These are phyloP conservation scores for Petaurus breviceps DNA, from an alignment of 2,113 vertebrate species.

Conservation along the genomic window DNA sequence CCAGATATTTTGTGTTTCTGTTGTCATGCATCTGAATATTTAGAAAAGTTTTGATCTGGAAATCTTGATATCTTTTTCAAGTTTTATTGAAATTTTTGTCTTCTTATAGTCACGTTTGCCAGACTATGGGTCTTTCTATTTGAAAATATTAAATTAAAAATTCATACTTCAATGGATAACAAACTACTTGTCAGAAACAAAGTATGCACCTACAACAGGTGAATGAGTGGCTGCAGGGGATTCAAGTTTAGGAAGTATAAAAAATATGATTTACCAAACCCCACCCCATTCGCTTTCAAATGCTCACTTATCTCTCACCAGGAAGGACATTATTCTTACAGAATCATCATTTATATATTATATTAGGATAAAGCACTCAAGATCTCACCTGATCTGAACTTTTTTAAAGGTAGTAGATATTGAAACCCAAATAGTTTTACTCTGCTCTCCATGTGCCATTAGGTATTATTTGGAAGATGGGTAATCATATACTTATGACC, in stretches of 20 bases:
- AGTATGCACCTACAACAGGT: not conserved
- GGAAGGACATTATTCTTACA: not conserved
- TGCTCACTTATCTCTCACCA: not conserved
- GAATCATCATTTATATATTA: not conserved
- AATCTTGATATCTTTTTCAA: not conserved
- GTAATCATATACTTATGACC: not conserved
- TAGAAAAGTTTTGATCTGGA: not conserved
- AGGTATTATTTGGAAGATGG: not conserved
- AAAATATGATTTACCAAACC: not conserved
- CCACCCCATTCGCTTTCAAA: not conserved
- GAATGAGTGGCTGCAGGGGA: not conserved
- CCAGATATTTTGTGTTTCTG: not conserved
- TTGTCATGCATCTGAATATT: not conserved
- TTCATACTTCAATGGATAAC: not conserved
- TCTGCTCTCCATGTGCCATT: not conserved
- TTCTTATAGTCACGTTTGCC: not conserved
- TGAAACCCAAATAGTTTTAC: not conserved
- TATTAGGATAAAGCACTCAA: not conserved
- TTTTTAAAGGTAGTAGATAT: not conserved
- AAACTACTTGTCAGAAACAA: constrained; percentile 4
- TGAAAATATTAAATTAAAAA: not conserved
- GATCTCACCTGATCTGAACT: not conserved
- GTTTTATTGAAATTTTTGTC: not conserved
- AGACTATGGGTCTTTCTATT: not conserved
- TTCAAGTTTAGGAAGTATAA: not conserved